phyloP scores from a whole-genome alignment of 2,888 invertebrate species.

The Geotrupes spiniger region DNA sequence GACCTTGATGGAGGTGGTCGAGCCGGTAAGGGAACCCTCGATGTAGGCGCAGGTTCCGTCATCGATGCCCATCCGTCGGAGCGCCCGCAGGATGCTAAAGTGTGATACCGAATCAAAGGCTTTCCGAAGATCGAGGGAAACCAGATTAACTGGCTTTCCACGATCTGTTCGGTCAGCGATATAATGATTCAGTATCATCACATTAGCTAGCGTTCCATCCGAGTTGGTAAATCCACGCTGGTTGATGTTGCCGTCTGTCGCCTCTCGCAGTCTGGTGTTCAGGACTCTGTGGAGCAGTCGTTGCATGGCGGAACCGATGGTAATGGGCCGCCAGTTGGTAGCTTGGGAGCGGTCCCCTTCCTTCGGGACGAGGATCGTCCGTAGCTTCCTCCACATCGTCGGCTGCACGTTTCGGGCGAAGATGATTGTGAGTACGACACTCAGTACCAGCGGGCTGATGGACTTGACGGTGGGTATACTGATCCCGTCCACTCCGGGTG shows the following conservation, averaged over 20 bases:
- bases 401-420: slow-evolving; percentile 20
- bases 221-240: slow-evolving; percentile 10
- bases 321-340: slow-evolving; percentile 34
- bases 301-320: slow-evolving; percentile 32
- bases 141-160: slow-evolving; percentile 35
- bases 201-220: slow-evolving; percentile 42
- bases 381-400: slow-evolving; percentile 13
- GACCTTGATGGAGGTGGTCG: slow-evolving; percentile 26
- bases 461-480: slow-evolving; percentile 6
- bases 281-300: slow-evolving; percentile 33
- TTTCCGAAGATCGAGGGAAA: slow-evolving; percentile 44
- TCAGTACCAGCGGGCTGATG: slow-evolving; percentile 11
- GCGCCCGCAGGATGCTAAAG: too few species aligned
- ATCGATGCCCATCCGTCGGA: slow-evolving; percentile 37
- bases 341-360: slow-evolving; percentile 21
- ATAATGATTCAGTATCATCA: slow-evolving; percentile 31
- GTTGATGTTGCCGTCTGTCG: too few species aligned
- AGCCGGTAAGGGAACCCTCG: slow-evolving; percentile 28
- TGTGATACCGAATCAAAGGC: slow-evolving; percentile 41
- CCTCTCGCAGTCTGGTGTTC: slow-evolving; percentile 25
- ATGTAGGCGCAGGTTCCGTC: slow-evolving; percentile 35
- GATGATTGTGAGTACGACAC: slow-evolving; percentile 19
- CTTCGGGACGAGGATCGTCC: slow-evolving; percentile 27
- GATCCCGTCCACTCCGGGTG: slow-evolving; percentile 16
- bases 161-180: neutral